Evolutionary conservation across 2,113 vertebrate genomes (phyloP).

Genomic region (Apistogramma diplotaenia): DNA sequence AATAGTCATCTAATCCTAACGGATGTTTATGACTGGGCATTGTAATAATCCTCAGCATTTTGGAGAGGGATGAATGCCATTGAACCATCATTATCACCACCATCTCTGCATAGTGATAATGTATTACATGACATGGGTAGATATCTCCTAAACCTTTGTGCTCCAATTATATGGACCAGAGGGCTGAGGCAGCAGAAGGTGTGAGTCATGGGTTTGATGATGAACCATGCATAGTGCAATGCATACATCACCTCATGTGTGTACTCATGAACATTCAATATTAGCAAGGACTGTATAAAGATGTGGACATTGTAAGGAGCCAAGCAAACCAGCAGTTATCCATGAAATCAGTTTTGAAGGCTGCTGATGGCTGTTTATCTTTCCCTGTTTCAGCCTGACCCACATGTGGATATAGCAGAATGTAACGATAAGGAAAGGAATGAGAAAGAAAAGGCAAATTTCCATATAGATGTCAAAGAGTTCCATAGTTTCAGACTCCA

Average conservation of each 20-base stretch:
- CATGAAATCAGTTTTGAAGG: background rate
- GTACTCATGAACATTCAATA: background rate
- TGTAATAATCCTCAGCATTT: background rate
- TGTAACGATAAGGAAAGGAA: background rate
- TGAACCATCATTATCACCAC: background rate
- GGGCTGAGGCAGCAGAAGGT: constrained; percentile 77
- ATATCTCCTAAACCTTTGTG: constrained; percentile 66
- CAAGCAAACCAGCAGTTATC: background rate
- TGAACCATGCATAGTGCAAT: constrained; percentile 21
- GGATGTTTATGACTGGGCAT: background rate
- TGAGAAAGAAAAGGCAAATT: background rate
- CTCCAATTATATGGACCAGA: constrained; percentile 70
- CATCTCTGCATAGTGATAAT: background rate
- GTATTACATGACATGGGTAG: constrained; percentile 4
- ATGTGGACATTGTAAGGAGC: background rate
- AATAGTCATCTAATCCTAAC: background rate
- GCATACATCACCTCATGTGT: background rate
- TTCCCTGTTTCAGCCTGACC: background rate
- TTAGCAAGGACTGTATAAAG: background rate
- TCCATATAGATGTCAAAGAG: background rate
- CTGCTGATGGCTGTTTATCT: background rate
- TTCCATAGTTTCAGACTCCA: background rate
- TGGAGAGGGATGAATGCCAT: background rate
- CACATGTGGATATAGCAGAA: background rate
- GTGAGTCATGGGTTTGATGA: constrained; percentile 59